Evolutionary conservation across 2,888 invertebrate species (phyloP), one percentile per base, ranked within the genome.

Genomic region (Pogonocherus hispidulus): DNA sequence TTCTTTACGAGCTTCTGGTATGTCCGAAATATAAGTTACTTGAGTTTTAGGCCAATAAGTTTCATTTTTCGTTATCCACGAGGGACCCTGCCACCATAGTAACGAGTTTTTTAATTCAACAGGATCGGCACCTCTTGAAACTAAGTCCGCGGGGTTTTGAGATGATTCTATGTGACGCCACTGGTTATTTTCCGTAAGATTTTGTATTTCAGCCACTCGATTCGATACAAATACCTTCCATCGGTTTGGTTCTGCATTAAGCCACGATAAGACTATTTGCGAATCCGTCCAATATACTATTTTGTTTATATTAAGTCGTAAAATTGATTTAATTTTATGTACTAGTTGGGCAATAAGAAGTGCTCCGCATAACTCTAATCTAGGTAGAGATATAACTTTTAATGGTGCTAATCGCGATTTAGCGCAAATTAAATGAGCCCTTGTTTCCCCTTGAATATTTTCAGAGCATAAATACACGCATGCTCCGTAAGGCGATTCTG

Each of bases 331-430:
- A 16, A 67, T 35, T 47, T 63, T 62, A 22, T 67, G 59, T n/a
- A 69, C 37, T 46, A 74, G 63, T 51, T 54, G 63, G 14, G 70
- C 69, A n/a, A 74, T 46, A n/a, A 76, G 49, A n/a, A 73, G 22
- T 3, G 75, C 73, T 1, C 63, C 72, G 23, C 74, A 75, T 20
- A 75, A 56, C 64, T 76, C 75, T 18, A 78, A 56, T 47, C 70
- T 46, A 8, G 78, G 76, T 6, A 78, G 14, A 5, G 73, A 55
- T 11, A 78, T 22, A 4, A 22, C 6, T 65, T 76, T 77, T 41
- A 76, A 54, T 9, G 77, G 76, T 22, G 75, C 71, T 27, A 76
- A 72, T 3, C 73, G 66, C 9, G 59, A 63, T 56, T 70, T 70
- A 5, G 67, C 57, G 22, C 63, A 63, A 3, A 71, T n/a, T 35